Conservation (phyloP, 2,888 invertebrate species). For the Plemyria rubiginata region DNA sequence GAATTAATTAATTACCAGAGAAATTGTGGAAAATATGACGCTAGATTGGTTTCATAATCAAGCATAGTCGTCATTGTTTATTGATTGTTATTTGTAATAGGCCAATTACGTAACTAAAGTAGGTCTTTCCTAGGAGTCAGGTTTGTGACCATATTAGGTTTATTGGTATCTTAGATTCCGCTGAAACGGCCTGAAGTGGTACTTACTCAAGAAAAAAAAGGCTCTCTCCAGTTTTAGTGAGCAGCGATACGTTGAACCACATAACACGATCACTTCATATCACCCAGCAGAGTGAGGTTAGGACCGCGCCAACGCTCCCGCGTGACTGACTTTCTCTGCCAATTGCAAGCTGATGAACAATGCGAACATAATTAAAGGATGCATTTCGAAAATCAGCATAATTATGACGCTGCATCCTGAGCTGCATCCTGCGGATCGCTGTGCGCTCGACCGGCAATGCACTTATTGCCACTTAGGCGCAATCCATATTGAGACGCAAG, state of each 20-base stretch:
- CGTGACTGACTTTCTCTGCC: slow-evolving; percentile 38
- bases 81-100: not conserved
- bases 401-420: slow-evolving; percentile 57
- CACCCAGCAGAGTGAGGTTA: slow-evolving; percentile 45
- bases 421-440: slow-evolving; percentile 55
- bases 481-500: not conserved
- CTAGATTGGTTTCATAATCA: too few species aligned
- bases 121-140: not conserved
- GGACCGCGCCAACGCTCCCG: slow-evolving; percentile 16
- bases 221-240: slow-evolving; percentile 60
- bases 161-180: not conserved
- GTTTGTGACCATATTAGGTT: too few species aligned
- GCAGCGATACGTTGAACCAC: slow-evolving; percentile 70
- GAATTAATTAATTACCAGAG: too few species aligned
- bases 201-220: slow-evolving; percentile 70
- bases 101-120: not conserved
- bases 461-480: slow-evolving; percentile 20
- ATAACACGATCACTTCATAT: slow-evolving; percentile 50
- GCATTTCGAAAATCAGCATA: slow-evolving; percentile 65
- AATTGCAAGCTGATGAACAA: slow-evolving; percentile 40
- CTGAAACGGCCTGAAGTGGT: slow-evolving; percentile 1
- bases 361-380: slow-evolving; percentile 60
- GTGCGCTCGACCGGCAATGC: slow-evolving; percentile 41
- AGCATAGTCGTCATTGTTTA: too few species aligned
- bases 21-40: too few species aligned